Evolutionary conservation across 2,113 vertebrate genomes (phyloP).

Genomic region (Progne subis): DNA sequence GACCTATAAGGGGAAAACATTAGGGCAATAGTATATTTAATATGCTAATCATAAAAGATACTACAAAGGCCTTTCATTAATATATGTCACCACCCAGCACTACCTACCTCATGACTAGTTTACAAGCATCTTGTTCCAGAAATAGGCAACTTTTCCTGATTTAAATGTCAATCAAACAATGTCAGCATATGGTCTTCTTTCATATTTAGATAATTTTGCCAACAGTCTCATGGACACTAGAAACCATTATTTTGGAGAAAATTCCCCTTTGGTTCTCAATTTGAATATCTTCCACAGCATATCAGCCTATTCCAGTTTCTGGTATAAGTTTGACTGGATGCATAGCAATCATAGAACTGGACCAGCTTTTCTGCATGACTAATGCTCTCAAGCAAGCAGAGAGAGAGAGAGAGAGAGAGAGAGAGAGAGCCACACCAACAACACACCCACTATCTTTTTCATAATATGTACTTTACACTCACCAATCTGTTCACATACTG

Average conservation of each 20-base stretch:
- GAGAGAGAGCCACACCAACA: constrained; percentile 41
- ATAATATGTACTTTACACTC: constrained; percentile 37
- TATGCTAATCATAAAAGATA: background rate
- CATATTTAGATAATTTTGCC: background rate
- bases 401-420: background rate
- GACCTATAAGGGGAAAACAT: background rate
- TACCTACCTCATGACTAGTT: background rate
- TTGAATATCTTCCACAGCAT: background rate
- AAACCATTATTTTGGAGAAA: background rate
- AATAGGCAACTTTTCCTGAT: background rate
- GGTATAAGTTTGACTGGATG: background rate
- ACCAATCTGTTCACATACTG: constrained; percentile 25
- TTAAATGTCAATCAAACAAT: background rate
- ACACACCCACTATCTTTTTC: constrained; percentile 16
- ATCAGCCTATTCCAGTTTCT: background rate
- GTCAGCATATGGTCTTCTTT: background rate
- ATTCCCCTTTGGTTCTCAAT: background rate
- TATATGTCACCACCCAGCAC: background rate
- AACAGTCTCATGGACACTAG: background rate
- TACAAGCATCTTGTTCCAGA: constrained; percentile 21
- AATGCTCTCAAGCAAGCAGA: background rate
- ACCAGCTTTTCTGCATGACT: constrained; percentile 55
- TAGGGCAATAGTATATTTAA: background rate
- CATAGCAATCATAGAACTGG: background rate
- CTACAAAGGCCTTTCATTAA: constrained; percentile 24